Evolutionary conservation across 2,113 vertebrate genomes (phyloP).

Genomic region (Kryptolebias marmoratus): DNA sequence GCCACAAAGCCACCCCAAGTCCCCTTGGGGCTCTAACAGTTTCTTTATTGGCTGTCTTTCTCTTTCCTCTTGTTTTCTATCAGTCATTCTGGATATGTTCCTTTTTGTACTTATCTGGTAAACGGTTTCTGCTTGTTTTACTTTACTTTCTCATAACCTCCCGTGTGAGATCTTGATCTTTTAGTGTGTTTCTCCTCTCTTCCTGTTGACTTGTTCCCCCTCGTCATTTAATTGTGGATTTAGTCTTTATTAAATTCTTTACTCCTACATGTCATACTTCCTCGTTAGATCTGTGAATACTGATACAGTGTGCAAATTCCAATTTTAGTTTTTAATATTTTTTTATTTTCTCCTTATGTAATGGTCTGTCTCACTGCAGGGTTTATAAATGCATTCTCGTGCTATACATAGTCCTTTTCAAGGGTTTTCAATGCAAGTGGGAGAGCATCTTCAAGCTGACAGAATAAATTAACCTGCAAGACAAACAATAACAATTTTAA

Average conservation of each 20-base stretch:
- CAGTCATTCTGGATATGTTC: constrained; percentile 15
- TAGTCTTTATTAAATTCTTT: not conserved
- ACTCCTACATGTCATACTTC: not conserved
- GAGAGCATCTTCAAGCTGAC: constrained; percentile 1
- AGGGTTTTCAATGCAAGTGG: constrained; percentile 4
- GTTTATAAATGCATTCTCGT: not conserved
- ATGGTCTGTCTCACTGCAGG: not conserved
- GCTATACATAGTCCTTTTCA: constrained; percentile 1
- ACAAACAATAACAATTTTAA: constrained; percentile 5
- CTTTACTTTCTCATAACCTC: not conserved
- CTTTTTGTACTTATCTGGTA: not conserved
- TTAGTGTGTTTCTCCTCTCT: constrained; percentile 5
- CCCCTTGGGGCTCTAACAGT: constrained; percentile 40
- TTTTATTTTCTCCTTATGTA: not conserved
- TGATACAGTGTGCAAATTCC: not conserved
- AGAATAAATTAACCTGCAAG: constrained; percentile 5
- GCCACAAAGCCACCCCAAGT: constrained; percentile 57
- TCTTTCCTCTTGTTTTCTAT: constrained; percentile 14
- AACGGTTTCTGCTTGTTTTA: not conserved
- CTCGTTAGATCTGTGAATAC: constrained; percentile 4
- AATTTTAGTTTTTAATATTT: constrained; percentile 2
- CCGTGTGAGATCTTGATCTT: not conserved
- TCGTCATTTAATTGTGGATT: not conserved
- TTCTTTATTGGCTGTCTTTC: constrained; percentile 48
- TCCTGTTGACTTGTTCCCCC: not conserved